A percentile compares a stretch with the other conserved stretches of the same genome.
phyloP scores from a whole-genome alignment of 2,797 vertebrate species.

The Betta splendens region DNA sequence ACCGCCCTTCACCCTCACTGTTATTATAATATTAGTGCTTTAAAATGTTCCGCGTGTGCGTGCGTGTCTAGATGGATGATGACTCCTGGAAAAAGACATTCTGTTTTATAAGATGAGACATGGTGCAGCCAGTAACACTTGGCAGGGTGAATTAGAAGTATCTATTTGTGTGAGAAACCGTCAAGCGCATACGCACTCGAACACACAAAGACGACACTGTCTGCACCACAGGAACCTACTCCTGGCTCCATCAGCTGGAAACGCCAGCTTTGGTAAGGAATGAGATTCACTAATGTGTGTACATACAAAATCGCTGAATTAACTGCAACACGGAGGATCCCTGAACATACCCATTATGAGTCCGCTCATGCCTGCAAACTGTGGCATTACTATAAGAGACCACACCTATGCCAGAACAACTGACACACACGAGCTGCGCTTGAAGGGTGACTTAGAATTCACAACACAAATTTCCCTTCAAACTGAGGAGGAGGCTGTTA shows the following conservation, averaged over 20 bases:
- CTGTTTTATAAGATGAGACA: constrained; percentile 51
- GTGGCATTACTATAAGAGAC: constrained; percentile 25
- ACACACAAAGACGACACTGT: constrained; percentile 72
- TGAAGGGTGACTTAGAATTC: constrained; percentile 52
- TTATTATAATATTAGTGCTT: constrained; percentile 59
- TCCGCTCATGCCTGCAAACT: constrained; percentile 26
- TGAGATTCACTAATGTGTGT: constrained; percentile 13
- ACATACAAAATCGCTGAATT: constrained; percentile 9
- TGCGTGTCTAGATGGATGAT: neutral
- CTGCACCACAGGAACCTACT: constrained; percentile 51
- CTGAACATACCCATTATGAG: constrained; percentile 3
- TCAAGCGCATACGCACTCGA: constrained; percentile 30
- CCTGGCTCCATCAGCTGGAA: constrained; percentile 59
- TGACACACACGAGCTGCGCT: constrained; percentile 39
- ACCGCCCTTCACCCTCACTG: constrained; percentile 28
- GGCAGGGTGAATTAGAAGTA: constrained; percentile 39
- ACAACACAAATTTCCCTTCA: constrained; percentile 38
- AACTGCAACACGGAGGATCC: constrained; percentile 19
- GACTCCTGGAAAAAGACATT: constrained; percentile 41
- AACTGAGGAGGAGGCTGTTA: constrained; percentile 67
- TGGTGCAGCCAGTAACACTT: constrained; percentile 46
- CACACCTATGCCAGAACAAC: constrained; percentile 57
- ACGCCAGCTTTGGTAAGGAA: constrained; percentile 62
- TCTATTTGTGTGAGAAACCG: constrained; percentile 46
- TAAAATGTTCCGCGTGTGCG: neutral